Base-by-base conservation (phyloP, 2,888 invertebrate species). In the Trissolcus japonicus region DNA sequence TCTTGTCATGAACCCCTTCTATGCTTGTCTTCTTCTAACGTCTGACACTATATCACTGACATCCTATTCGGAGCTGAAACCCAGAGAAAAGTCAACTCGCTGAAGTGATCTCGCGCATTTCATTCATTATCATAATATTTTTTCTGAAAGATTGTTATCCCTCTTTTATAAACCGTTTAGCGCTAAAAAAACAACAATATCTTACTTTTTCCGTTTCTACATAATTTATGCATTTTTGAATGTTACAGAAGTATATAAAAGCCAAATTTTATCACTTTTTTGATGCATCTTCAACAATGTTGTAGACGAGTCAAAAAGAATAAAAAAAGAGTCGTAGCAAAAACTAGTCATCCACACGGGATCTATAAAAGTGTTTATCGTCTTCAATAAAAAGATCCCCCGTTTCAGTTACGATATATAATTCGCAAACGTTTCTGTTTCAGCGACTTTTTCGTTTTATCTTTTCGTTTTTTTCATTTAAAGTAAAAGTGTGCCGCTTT, bases 361-460 rank as follows among this genome's bases (percentile, higher is more conserved):
- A 82, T 85, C 84, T 82, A 88, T 88, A 88, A 88, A 88, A 88
- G 85, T 87, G 86, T 88, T 88, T 88, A 88, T 87, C 86, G 82
- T 83, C 85, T 80, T 83, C 87, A 85, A 87, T 87, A 87, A 88
- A 88, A 85, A 83, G 82, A 79, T 68, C 68, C 65, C 75, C 69
- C 75, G 68, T 69, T 75, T 65, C 69, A 69, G 61, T 55, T 72
- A 72, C 63, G 75, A 71, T 72, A 73, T 78, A 69, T 76, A 78
- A 73, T 63, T 56, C 71, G 76, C 65, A 78, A 66, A 57, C 62
- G 65, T 68, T 79, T 60, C 78, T 76, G 76, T 80, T 77, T 73
- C 73, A 61, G 71, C 50, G 76, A 67, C 73, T 7, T 75, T 76
- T 79, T 67, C 66, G 68, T 65, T 62, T 71, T 65, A 66, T 57